Evolutionary conservation across 1,140 invertebrate genomes (phyloP).

Genomic region (Aphelinus certus): DNA sequence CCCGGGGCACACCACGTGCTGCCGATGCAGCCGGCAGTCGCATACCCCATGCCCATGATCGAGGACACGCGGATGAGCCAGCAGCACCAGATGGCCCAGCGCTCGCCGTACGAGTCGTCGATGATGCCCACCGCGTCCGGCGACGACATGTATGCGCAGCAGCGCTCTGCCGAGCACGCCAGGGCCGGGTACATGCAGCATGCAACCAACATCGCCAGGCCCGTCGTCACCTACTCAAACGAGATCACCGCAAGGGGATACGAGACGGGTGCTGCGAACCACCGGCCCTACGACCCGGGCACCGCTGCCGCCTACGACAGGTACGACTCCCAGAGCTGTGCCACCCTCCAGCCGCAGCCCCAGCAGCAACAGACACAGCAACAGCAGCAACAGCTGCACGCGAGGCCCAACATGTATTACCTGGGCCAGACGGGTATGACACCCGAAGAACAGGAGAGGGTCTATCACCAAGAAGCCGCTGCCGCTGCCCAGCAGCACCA

Average conservation of each 20-base stretch:
- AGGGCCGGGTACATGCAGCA: slow-evolving; percentile 64
- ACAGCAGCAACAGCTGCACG: slow-evolving; percentile 66
- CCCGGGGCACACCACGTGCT: slow-evolving; percentile 54
- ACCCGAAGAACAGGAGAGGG: slow-evolving; percentile 68
- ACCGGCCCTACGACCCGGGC: slow-evolving; percentile 71
- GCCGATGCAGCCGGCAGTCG: slow-evolving; percentile 61
- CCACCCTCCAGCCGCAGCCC: slow-evolving; percentile 68
- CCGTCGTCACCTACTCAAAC: slow-evolving; percentile 72
- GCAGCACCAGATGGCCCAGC: slow-evolving; percentile 69
- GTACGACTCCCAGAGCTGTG: slow-evolving; percentile 71
- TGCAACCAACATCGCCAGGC: slow-evolving; percentile 66
- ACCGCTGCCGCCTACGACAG: slow-evolving; percentile 77
- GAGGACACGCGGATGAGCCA: slow-evolving; percentile 65
- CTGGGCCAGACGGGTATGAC: slow-evolving; percentile 65
- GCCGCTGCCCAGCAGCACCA: slow-evolving; percentile 70
- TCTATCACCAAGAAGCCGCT: slow-evolving; percentile 71
- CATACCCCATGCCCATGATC: slow-evolving; percentile 64
- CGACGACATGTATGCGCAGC: slow-evolving; percentile 61
- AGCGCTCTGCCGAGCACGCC: slow-evolving; percentile 58
- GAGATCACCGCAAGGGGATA: slow-evolving; percentile 68
- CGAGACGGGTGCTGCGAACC: slow-evolving; percentile 64
- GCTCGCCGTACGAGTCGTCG: slow-evolving; percentile 73
- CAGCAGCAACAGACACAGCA: slow-evolving; percentile 70
- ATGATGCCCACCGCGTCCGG: slow-evolving; percentile 65
- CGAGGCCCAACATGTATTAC: slow-evolving; percentile 69